Conservation (phyloP, 2,888 invertebrate species). For the Stegophylla sp. region DNA sequence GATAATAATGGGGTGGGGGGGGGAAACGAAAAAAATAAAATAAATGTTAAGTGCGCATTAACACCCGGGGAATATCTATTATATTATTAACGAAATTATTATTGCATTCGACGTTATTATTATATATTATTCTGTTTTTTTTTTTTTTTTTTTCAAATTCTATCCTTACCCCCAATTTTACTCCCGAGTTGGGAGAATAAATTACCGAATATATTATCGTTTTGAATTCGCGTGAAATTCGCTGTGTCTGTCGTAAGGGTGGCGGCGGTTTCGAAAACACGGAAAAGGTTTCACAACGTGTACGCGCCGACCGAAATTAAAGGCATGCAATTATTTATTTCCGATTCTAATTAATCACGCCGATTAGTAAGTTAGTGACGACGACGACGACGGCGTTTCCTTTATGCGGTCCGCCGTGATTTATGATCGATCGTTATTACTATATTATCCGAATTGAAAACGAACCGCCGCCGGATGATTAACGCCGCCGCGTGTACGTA, state of each 20-base stretch:
- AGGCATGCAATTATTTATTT: conserved; percentile 26
- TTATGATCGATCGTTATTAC: conserved; percentile 47
- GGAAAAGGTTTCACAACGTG: conserved; percentile 54
- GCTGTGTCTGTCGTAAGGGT: neutral
- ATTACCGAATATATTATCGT: conserved; percentile 25
- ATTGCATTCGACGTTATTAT: too few species aligned
- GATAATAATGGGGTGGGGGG: too few species aligned
- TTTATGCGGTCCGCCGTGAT: conserved; percentile 30
- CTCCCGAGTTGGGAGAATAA: conserved; percentile 5
- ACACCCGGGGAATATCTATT: conserved; percentile 21
- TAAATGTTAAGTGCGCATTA: conserved; percentile 44
- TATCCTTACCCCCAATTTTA: neutral
- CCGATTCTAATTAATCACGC: conserved; percentile 37
- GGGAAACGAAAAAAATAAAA: conserved; percentile 6
- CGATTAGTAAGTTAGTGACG: conserved; percentile 29
- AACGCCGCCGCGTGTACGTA: neutral
- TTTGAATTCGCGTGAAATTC: conserved; percentile 35
- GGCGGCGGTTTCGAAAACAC: conserved; percentile 38
- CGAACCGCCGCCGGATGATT: neutral
- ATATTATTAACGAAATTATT: conserved; percentile 21
- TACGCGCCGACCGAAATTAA: conserved; percentile 15
- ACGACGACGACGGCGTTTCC: conserved; percentile 3
- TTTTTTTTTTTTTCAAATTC: neutral
- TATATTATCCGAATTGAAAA: conserved; percentile 30
- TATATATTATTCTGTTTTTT: too few species aligned